Base-by-base conservation (phyloP, 2,797 vertebrate genomes). In the Oceanodroma leucorhoa region DNA sequence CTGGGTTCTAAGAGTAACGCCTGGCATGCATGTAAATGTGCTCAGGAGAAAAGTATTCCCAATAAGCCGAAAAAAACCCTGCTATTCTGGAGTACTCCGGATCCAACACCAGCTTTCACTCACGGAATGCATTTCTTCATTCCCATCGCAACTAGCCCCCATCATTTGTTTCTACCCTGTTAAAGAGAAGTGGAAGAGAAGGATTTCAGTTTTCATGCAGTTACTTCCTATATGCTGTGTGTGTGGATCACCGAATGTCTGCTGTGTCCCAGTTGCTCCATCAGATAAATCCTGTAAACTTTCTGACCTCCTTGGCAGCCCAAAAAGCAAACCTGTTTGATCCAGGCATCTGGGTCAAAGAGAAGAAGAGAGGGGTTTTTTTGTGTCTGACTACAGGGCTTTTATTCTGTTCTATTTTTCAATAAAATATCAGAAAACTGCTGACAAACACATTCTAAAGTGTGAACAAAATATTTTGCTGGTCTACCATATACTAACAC, bases 201-300 rank as follows among this genome's bases (percentile, higher is more conserved):
- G 32, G 1, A 10, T 32, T 51, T 11, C 36, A 2, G 11, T 9
- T n/a, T 82, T 41, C 34, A 24, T 4, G 17, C 32, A 27, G 55
- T 30, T 10, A 3, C 64, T 61, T 30, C 75, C 89, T 9, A 20
- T 22, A 5, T 0, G n/a, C 4, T 8, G 14, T 3, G 16, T 3
- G 79, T 22, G 41, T 5, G 0, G 29, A 67, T 38, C 1, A 6
- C 43, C 23, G 54, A 40, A 6, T 10, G 1, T 3, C 15, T 10
- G 58, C 67, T 58, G 65, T 5, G 26, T 54, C 69, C 27, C 58
- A 34, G 43, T 8, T 27, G 29, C 45, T 85, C 24, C 54, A 10
- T 45, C 4, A 87, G 75, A 87, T 8, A 50, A 93, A 92, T 45
- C 90, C 64, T 67, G 53, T 60, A 61, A 65, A 43, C 38, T 76